Conservation (phyloP, 2,113 vertebrate genomes). For the Smithornis capensis region DNA sequence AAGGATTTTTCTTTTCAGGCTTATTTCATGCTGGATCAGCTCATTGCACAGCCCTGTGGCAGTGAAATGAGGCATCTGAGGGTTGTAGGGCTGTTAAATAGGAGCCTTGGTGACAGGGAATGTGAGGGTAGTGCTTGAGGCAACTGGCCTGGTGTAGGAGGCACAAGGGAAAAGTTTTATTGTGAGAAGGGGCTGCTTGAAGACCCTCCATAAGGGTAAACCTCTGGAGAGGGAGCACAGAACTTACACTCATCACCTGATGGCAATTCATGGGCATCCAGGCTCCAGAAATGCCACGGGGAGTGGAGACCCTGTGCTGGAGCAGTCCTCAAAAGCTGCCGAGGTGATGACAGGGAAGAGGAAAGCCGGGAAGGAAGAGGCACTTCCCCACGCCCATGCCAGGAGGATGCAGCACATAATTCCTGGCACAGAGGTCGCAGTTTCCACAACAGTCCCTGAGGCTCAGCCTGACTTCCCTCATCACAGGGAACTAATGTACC, state of each 20-base stretch:
- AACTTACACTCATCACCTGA: background rate
- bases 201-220: background rate
- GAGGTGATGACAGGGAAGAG: background rate
- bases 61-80: background rate
- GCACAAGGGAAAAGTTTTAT: background rate
- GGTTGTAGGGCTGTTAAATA: background rate
- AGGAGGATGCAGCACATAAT: background rate
- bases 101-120: background rate
- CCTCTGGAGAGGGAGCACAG: background rate
- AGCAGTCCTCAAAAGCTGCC: background rate
- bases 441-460: background rate
- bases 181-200: background rate
- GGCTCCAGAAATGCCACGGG: background rate
- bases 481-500: background rate
- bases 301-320: background rate
- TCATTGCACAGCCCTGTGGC: background rate
- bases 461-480: background rate
- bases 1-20: background rate
- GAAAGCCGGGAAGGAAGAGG: background rate
- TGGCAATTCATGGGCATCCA: fast-evolving
- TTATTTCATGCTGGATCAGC: background rate
- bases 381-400: fast-evolving
- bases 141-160: background rate
- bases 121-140: background rate
- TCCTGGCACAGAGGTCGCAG: background rate